A percentile compares a stretch with the other conserved stretches of the same genome.
Conservation (phyloP, 2,888 invertebrate species). For the Troilus luridus region DNA sequence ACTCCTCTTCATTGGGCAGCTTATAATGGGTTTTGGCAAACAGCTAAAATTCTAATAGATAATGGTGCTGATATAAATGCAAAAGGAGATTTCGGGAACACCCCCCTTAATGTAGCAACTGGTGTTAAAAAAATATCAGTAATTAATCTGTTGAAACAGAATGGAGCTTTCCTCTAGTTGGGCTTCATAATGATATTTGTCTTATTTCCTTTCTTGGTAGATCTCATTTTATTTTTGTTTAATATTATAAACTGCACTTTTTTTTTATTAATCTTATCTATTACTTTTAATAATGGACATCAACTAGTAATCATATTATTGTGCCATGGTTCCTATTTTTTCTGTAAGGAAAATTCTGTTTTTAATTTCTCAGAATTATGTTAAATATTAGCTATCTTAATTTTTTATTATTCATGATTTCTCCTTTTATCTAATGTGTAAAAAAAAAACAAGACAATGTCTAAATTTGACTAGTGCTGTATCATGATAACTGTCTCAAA, state of each 20-base stretch:
- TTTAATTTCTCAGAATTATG: neutral
- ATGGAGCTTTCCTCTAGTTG: neutral
- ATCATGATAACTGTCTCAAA: neutral
- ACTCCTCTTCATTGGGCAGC: slow-evolving; percentile 40
- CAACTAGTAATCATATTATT: neutral
- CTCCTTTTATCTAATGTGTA: neutral
- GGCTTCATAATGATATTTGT: neutral
- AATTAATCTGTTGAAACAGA: neutral
- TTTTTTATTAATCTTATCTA: neutral
- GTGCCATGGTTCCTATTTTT: neutral
- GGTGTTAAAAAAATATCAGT: neutral
- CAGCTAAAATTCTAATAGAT: neutral
- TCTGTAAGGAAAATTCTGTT: neutral
- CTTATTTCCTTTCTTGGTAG: neutral
- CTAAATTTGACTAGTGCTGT: neutral
- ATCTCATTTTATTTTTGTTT: neutral
- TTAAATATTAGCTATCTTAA: neutral
- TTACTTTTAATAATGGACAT: neutral
- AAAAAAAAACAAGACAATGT: neutral
- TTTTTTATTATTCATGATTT: neutral
- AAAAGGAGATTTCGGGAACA: neutral
- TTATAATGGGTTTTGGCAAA: neutral
- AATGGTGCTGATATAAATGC: slow-evolving; percentile 12
- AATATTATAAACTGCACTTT: neutral
- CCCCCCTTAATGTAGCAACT: neutral